Evolutionary conservation across 2,888 invertebrate species (phyloP), one percentile per base, ranked within the genome.

Genomic region (Cyclophora albipunctata): DNA sequence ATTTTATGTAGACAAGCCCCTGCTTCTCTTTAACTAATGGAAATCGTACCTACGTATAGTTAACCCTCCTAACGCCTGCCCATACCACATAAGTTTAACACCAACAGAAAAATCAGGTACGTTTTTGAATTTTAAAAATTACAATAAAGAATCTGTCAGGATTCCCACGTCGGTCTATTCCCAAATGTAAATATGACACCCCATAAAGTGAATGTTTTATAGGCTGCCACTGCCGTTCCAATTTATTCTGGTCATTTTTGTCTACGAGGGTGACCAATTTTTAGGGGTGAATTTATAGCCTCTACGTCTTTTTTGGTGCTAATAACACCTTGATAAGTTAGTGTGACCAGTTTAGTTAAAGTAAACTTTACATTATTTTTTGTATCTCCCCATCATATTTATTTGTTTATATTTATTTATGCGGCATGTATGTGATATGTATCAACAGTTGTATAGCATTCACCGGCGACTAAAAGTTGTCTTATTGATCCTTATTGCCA

Each of bases 181-280:
- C 78, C 78, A 78, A 85, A 86, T 86, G 87, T 88, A 87, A 87
- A 87, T 86, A 87, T 86, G 86, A 87, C 88, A 88, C 87, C 84
- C 86, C 81, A 86, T 88, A 88, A 87, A 87, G 77, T 80, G 80
- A 84, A 79, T 86, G 83, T 86, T 87, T 88, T 87, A 87, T 88
- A 71, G 84, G 76, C 78, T 83, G 78, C 82, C 82, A 86, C 79
- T 79, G 73, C 79, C 80, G 84, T 86, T 79, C 84, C 85, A 87
- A 87, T 88, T 87, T 88, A 86, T 86, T 81, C 83, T 86, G 87
- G 87, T 86, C 85, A 87, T 85, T 88, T 85, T 86, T 85, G 79
- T 81, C 77, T 84, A 78, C 69, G 78, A 82, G 87, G 88, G 86
- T 84, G 82, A 82, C 79, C 84, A 81, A 76, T 80, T 80, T 81